These are phyloP conservation scores for Cepaea hortensis DNA, from an alignment of 2,888 invertebrate genomes.

Conservation along the genomic window DNA sequence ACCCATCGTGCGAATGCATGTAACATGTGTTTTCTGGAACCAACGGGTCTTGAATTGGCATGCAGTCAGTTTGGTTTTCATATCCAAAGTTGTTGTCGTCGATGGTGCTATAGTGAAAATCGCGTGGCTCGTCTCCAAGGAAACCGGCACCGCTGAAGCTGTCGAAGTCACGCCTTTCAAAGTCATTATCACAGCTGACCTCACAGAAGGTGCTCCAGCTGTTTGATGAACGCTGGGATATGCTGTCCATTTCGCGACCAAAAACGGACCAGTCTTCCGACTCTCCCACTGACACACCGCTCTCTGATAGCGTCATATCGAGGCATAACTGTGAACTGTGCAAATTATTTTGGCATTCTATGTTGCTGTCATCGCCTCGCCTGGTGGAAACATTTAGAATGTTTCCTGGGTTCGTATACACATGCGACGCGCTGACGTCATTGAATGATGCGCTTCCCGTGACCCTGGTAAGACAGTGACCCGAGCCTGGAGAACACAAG, in stretches of 20 bases:
- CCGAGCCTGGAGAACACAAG: not conserved
- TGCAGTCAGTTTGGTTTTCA: too few relatives aligned
- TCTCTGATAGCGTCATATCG: constrained; percentile 40
- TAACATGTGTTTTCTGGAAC: not conserved
- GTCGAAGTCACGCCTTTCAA: constrained; percentile 44
- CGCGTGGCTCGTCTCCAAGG: not conserved
- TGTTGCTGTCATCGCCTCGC: not conserved
- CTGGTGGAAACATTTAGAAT: not conserved
- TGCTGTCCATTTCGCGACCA: constrained; percentile 26
- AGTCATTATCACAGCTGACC: constrained; percentile 46
- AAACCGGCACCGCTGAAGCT: not conserved
- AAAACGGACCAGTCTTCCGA: constrained; percentile 37
- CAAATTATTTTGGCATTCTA: constrained; percentile 46
- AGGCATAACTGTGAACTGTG: not conserved
- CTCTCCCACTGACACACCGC: constrained; percentile 48
- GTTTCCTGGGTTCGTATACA: constrained; percentile 23
- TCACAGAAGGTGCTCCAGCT: constrained; percentile 50
- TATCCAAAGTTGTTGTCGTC: not conserved
- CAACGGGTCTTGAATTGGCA: not conserved
- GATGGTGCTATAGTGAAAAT: not conserved
- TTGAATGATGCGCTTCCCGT: constrained; percentile 22
- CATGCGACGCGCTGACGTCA: constrained; percentile 35
- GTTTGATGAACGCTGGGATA: constrained; percentile 26
- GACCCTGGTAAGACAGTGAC: constrained; percentile 9
- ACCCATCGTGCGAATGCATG: not conserved